phyloP scores from a whole-genome alignment of 1,140 invertebrate species.

The Anastrepha obliqua region DNA sequence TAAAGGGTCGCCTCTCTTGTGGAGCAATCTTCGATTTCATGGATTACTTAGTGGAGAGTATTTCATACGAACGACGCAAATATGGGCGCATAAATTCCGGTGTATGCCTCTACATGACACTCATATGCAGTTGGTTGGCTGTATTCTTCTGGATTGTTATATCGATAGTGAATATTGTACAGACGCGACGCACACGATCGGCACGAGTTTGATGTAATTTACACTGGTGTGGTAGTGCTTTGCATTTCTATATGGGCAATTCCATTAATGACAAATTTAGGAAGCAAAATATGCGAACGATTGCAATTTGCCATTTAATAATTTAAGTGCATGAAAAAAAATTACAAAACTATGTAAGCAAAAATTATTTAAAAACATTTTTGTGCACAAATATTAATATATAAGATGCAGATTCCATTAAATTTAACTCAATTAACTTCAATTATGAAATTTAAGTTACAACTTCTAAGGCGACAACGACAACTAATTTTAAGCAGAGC shows the following conservation, averaged over 20 bases:
- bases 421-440: not conserved
- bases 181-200: slow-evolving; percentile 74
- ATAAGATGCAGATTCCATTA: no score
- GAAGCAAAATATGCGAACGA: no score
- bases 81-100: slow-evolving; percentile 80
- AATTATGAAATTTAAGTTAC: not conserved
- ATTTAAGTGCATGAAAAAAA: not conserved
- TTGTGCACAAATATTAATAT: not conserved
- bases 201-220: slow-evolving; percentile 61
- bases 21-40: slow-evolving; percentile 83
- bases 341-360: not conserved
- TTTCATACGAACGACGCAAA: slow-evolving; percentile 76
- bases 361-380: no score
- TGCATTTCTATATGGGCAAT: not conserved
- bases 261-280: not conserved
- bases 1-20: slow-evolving; percentile 80
- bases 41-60: slow-evolving; percentile 81
- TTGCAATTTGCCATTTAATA: not conserved
- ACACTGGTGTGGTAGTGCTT: not conserved
- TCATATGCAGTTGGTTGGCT: slow-evolving; percentile 78
- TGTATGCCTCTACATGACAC: slow-evolving; percentile 77
- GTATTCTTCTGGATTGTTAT: slow-evolving; percentile 77
- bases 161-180: slow-evolving; percentile 76
- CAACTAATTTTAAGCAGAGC: not conserved
- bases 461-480: not conserved